Conservation (phyloP, 2,797 vertebrate genomes). For the Lerista edwardsae region DNA sequence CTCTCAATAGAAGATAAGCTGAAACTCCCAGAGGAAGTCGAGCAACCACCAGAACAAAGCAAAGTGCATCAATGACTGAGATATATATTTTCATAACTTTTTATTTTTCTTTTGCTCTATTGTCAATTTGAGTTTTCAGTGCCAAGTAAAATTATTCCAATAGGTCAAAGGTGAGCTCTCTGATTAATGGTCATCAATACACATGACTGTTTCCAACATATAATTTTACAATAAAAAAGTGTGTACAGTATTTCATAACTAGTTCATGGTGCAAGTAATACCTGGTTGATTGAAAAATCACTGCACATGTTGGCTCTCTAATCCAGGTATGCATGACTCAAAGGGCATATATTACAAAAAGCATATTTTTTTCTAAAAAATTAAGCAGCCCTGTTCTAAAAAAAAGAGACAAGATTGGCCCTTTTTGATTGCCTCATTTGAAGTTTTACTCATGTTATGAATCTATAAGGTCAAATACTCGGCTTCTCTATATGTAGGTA, state of each 20-base stretch:
- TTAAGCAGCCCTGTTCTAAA: not conserved
- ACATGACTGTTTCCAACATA: too few species aligned
- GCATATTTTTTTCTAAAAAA: not conserved
- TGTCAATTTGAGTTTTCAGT: accelerated
- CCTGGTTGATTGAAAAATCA: not conserved
- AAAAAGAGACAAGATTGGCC: not conserved
- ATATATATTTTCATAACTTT: not conserved
- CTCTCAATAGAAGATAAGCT: not conserved
- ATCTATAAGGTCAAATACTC: not conserved
- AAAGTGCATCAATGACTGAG: not conserved
- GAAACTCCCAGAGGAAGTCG: not conserved
- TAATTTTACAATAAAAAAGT: too few species aligned
- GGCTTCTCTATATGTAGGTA: not conserved
- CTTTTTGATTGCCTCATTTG: not conserved
- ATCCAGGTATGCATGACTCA: not conserved
- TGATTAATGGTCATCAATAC: not conserved
- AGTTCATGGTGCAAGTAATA: not conserved
- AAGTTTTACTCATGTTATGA: not conserved
- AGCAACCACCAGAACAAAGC: not conserved
- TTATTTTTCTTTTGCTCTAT: not conserved
- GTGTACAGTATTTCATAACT: not conserved
- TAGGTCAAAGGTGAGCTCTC: not conserved
- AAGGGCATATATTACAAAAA: not conserved
- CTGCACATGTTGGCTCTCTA: not conserved
- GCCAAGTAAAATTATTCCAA: not conserved